These are phyloP conservation scores for Iselma pallidipennis DNA, from an alignment of 2,888 invertebrate species.

Conservation along the genomic window DNA sequence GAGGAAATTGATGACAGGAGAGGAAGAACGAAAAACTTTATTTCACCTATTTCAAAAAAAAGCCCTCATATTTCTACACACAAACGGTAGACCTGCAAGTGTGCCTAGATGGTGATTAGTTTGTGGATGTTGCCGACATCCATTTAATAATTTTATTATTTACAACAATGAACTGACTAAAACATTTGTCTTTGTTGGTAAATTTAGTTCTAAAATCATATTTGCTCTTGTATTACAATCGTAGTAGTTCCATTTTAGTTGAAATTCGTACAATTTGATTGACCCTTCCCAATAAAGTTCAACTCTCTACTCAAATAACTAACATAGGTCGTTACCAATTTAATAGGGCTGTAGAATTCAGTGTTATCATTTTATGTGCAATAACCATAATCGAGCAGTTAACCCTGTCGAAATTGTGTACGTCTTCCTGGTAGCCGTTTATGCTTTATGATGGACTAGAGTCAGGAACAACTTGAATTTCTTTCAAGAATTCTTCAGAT, in stretches of 20 bases:
- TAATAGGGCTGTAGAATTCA: neutral
- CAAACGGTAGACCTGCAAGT: too few species aligned
- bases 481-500: neutral
- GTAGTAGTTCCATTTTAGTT: neutral
- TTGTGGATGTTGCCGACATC: too few species aligned
- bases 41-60: too few species aligned
- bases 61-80: too few species aligned
- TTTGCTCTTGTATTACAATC: neutral
- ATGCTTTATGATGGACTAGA: too few species aligned
- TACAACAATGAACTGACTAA: too few species aligned
- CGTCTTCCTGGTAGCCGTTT: neutral
- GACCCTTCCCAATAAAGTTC: neutral
- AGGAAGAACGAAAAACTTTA: too few species aligned
- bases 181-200: too few species aligned
- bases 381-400: neutral
- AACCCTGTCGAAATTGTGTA: neutral
- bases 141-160: too few species aligned
- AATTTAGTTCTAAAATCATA: too few species aligned
- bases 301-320: neutral
- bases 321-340: neutral
- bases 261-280: neutral
- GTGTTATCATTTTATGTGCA: neutral
- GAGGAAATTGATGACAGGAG: neutral
- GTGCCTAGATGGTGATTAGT: too few species aligned
- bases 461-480: neutral